Conservation (phyloP, 1,140 invertebrate species). For the Venustaconcha ellipsiformis region DNA sequence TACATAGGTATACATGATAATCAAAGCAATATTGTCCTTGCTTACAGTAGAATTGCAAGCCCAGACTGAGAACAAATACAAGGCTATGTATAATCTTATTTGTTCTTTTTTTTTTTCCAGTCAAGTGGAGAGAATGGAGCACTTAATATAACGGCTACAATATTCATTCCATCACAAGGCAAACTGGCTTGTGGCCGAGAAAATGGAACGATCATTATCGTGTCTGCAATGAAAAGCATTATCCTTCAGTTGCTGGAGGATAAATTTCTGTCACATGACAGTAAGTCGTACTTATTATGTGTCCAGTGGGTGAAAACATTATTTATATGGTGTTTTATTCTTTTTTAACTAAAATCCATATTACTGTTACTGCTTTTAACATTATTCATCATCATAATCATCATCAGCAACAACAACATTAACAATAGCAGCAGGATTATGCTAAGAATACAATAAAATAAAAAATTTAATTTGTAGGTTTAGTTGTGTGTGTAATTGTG, state of each 20-base stretch:
- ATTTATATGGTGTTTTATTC: too few species aligned
- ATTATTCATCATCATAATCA: too few species aligned
- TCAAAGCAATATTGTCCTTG: background rate
- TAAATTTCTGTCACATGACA: constrained; percentile 30
- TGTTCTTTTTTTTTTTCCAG: constrained; percentile 32
- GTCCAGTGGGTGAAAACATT: too few species aligned
- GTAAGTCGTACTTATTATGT: constrained; percentile 19
- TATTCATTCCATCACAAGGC: constrained; percentile 93
- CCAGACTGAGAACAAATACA: background rate
- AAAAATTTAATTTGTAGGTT: too few species aligned
- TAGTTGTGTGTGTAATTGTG: too few species aligned
- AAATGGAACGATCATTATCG: constrained; percentile 97
- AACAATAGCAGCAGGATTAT: too few species aligned
- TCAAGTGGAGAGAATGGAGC: constrained; percentile 44
- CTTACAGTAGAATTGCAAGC: background rate
- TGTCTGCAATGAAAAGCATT: constrained; percentile 93
- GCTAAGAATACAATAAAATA: too few species aligned
- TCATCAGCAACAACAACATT: too few species aligned
- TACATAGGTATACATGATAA: too few species aligned
- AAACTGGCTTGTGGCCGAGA: constrained; percentile 93
- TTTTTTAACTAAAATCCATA: too few species aligned
- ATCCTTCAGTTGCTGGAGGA: constrained; percentile 90
- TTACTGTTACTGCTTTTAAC: too few species aligned
- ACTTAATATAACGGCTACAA: constrained; percentile 59
- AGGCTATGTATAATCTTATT: background rate